Conservation (phyloP, 2,888 invertebrate species). For the Melangyna quadrimaculata region DNA sequence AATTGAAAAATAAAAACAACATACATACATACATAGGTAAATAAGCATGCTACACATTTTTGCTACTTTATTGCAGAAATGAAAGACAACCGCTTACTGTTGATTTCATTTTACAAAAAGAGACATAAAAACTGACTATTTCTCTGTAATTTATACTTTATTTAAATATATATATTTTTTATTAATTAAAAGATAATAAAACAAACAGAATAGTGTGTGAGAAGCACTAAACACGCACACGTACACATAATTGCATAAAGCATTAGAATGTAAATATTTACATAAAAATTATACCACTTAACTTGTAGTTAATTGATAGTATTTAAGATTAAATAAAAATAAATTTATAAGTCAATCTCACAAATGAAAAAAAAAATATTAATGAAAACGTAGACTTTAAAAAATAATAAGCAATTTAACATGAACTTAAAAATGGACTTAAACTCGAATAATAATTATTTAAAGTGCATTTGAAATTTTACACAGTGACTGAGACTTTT, state of each 20-base stretch:
- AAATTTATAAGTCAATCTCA: slow-evolving; percentile 57
- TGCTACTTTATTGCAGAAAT: slow-evolving; percentile 45
- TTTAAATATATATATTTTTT: slow-evolving; percentile 27
- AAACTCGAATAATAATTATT: slow-evolving; percentile 27
- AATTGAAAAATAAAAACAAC: neutral
- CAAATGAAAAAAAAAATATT: neutral
- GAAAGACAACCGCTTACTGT: slow-evolving; percentile 13
- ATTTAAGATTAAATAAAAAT: slow-evolving; percentile 38
- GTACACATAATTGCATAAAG: slow-evolving; percentile 36
- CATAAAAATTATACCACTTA: slow-evolving; percentile 45
- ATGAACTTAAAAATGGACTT: slow-evolving; percentile 28
- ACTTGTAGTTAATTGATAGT: slow-evolving; percentile 69
- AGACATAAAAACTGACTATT: slow-evolving; percentile 58
- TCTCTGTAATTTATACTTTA: slow-evolving; percentile 63
- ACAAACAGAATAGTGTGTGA: neutral
- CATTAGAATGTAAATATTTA: slow-evolving; percentile 65
- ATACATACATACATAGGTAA: neutral
- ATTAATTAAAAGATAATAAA: neutral
- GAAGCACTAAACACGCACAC: slow-evolving; percentile 2
- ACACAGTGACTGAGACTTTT: slow-evolving; percentile 38
- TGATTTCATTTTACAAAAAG: slow-evolving; percentile 33
- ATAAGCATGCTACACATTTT: slow-evolving; percentile 18
- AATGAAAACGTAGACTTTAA: slow-evolving; percentile 25
- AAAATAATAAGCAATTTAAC: slow-evolving; percentile 40
- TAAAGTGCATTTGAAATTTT: slow-evolving; percentile 50